Percentiles rank a stretch among this genome's conserved stretches.
Evolutionary conservation across 2,797 vertebrate genomes (phyloP).

Genomic region (Leptodactylus fallax): DNA sequence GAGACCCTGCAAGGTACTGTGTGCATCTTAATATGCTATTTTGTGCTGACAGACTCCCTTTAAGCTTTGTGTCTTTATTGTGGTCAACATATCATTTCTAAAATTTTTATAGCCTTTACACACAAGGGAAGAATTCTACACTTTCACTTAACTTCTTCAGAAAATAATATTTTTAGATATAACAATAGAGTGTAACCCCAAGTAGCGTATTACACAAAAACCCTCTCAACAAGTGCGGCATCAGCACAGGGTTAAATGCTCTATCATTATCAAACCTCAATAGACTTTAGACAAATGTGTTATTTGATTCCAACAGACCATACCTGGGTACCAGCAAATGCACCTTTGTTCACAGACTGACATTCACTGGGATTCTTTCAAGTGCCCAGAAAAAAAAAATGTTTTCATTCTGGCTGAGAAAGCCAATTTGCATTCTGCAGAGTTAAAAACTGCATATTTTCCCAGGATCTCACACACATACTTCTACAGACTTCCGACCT

Average conservation of each 20-base stretch:
- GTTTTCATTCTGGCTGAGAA: constrained; percentile 58
- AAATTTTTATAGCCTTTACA: background rate
- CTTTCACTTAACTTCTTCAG: background rate
- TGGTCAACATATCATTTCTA: background rate
- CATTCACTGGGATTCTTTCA: constrained; percentile 52
- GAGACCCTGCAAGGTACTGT: no score
- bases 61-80: no score
- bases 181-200: background rate
- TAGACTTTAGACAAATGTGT: constrained; percentile 35
- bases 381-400: constrained; percentile 40
- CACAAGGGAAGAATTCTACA: background rate
- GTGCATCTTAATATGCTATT: no score
- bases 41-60: no score
- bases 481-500: constrained; percentile 65
- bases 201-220: background rate
- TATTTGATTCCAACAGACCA: constrained; percentile 32
- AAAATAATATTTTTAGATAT: background rate
- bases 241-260: background rate
- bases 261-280: constrained; percentile 15
- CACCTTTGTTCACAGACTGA: constrained; percentile 43
- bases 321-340: constrained; percentile 16
- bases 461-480: constrained; percentile 67
- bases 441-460: constrained; percentile 61
- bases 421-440: constrained; percentile 58
- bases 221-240: background rate